Evolutionary conservation across 1,140 invertebrate genomes (phyloP), one percentile per base, ranked within the genome.

Genomic region (Apis laboriosa): DNA sequence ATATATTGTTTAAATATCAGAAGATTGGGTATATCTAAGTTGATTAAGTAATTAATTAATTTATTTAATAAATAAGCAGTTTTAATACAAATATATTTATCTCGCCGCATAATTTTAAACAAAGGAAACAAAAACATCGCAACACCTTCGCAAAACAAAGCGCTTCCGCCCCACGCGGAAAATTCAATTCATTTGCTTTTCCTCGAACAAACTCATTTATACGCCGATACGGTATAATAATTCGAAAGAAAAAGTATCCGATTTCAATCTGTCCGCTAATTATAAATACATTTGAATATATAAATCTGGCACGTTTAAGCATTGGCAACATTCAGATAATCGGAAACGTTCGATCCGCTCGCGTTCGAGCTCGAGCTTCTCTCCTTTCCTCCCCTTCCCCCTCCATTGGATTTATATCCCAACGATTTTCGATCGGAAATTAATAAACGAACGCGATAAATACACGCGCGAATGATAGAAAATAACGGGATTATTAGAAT

Each of bases 391-490:
- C 17, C 1, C 51, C 24, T 58, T 2, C 28, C 1, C 4, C 5
- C 21, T 8, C 53, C 15, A 77, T 58, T 24, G 13, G 24, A 49
- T 24, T n/a, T 49, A 34, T 34, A 34, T 34, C 34, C 2, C 34
- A 34, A 21, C 76, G 5, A 56, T 56, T 71, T 34, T 56, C 43
- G 28, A 76, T 64, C 34, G 49, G 19, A 73, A 60, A 80, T 73
- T 72, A 63, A 73, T 73, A 73, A 80, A 63, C 9, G 28, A 21
- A 34, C 34, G 34, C 34, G 55, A 51, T 51, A 68, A 78, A 78
- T 51, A 56, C 21, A 15, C 21, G 43, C 19, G 53, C 34, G 0
- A 7, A 17, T 13, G 53, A n/a, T 28, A n/a, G 4, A 28, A 72
- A 24, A 55, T 19, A 13, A 60, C 17, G 34, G 5, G 4, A 13